These are phyloP conservation scores for Vicugna pacos DNA, from an alignment of 2,113 vertebrate species.

Conservation along the genomic window DNA sequence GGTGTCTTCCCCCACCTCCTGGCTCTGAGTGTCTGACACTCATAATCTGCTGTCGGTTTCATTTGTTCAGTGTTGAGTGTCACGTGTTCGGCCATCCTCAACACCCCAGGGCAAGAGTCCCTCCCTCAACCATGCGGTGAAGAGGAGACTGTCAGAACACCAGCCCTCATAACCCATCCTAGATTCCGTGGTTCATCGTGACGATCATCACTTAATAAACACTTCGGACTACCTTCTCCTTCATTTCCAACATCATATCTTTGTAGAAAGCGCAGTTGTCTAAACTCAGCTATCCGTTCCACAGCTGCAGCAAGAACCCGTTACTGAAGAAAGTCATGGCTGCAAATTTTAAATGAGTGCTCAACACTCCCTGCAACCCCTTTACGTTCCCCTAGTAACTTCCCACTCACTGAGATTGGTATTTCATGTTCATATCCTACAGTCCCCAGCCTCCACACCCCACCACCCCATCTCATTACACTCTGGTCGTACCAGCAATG, in stretches of 20 bases:
- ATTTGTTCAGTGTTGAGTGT: neutral
- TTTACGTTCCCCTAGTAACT: neutral
- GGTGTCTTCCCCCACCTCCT: neutral
- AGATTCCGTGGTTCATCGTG: neutral
- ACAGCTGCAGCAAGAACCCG: neutral
- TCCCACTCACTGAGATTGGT: neutral
- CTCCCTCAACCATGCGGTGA: neutral
- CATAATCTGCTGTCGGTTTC: neutral
- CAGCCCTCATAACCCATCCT: neutral
- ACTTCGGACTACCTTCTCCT: neutral
- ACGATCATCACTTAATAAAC: neutral
- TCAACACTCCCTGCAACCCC: too few relatives aligned
- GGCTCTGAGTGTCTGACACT: neutral
- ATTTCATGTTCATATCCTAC: neutral
- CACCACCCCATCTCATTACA: neutral
- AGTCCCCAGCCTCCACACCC: neutral
- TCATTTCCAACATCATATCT: neutral
- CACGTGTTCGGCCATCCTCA: neutral
- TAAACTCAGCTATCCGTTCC: neutral
- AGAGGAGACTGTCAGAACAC: neutral
- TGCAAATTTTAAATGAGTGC: neutral
- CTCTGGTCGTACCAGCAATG: neutral
- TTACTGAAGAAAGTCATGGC: neutral
- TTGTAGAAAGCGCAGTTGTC: neutral
- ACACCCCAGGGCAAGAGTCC: neutral